Evolutionary conservation across 2,113 vertebrate species (phyloP).

Genomic region (Callorhinus ursinus): DNA sequence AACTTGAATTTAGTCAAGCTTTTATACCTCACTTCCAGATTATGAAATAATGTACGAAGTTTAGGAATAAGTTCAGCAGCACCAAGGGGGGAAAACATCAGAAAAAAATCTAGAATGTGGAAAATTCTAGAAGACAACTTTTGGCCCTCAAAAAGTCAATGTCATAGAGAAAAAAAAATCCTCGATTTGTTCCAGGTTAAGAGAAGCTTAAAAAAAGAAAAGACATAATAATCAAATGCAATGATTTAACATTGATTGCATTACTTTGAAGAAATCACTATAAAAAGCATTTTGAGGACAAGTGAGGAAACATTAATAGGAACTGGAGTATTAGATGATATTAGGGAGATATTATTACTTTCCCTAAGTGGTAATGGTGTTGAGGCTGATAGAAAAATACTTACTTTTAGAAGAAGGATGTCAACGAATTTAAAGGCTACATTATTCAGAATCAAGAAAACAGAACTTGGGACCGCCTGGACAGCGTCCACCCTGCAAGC

Average conservation of each 20-base stretch:
- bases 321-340: neutral
- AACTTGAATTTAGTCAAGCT: constrained; percentile 16
- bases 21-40: constrained; percentile 21
- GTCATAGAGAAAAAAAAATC: neutral
- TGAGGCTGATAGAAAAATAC: neutral
- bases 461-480: neutral
- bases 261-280: constrained; percentile 35
- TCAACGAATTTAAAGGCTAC: neutral
- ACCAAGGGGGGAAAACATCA: neutral
- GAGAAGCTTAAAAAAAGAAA: neutral
- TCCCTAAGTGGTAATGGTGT: neutral
- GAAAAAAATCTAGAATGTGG: neutral
- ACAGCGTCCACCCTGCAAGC: neutral
- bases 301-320: neutral
- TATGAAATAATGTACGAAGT: neutral
- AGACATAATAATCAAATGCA: constrained; percentile 7
- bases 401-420: constrained; percentile 16
- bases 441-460: constrained; percentile 6
- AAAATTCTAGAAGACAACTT: neutral
- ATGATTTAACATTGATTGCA: neutral
- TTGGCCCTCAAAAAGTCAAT: neutral
- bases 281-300: neutral
- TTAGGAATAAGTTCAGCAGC: neutral
- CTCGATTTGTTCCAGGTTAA: neutral
- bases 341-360: constrained; percentile 5